A percentile compares a stretch with the other conserved stretches of the same genome.
Conservation (phyloP, 2,888 invertebrate genomes). For the Meghimatium bilineatum region DNA sequence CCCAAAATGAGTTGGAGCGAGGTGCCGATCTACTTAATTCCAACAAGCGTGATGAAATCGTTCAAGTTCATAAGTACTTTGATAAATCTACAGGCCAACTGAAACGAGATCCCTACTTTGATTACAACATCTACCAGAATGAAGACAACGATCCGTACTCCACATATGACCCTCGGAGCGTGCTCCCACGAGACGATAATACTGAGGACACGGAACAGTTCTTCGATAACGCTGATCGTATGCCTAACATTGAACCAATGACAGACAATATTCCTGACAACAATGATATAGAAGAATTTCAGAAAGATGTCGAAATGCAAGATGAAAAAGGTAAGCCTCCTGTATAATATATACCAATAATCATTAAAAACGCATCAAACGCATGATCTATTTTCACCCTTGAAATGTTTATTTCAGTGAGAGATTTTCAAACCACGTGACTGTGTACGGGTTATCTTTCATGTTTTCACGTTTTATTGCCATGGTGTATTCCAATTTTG, state of each 20-base stretch:
- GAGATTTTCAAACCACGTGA: no score
- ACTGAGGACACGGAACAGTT: background rate
- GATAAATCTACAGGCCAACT: slow-evolving; percentile 57
- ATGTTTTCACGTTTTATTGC: no score
- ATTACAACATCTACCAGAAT: slow-evolving; percentile 32
- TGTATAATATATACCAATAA: no score
- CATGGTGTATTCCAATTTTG: no score
- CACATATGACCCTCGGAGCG: background rate
- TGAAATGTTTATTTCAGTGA: no score
- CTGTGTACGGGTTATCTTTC: no score
- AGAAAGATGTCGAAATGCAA: background rate
- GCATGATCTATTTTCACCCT: no score
- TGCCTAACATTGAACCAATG: background rate
- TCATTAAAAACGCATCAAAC: no score
- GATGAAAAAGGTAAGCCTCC: background rate
- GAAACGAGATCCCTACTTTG: slow-evolving; percentile 53
- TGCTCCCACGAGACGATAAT: background rate
- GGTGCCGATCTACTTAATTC: slow-evolving; percentile 49
- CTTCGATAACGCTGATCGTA: background rate
- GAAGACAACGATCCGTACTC: background rate
- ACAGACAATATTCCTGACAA: background rate
- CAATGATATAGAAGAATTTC: background rate
- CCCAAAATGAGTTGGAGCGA: slow-evolving; percentile 12
- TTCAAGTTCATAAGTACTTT: slow-evolving; percentile 67
- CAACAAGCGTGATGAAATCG: slow-evolving; percentile 63